Conservation (phyloP, 2,888 invertebrate species). For the Desoria tigrina region DNA sequence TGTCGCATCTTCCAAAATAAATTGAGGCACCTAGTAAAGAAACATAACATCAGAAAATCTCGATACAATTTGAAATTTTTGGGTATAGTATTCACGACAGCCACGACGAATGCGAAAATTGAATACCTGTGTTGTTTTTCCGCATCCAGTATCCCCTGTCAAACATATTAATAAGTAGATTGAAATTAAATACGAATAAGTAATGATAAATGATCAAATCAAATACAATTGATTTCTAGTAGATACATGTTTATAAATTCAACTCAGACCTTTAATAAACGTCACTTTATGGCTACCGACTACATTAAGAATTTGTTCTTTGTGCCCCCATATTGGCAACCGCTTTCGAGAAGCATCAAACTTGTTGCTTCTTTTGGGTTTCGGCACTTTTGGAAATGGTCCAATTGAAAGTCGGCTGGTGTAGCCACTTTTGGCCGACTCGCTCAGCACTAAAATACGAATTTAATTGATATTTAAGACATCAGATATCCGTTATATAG, state of each 20-base stretch:
- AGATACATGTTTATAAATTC: no score
- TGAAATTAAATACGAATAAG: no score
- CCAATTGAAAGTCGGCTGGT: constrained; percentile 23
- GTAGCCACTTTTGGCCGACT: constrained; percentile 3
- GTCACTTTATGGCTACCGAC: constrained; percentile 68
- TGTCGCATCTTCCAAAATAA: constrained; percentile 75
- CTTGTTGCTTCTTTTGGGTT: constrained; percentile 18
- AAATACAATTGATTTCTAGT: not conserved
- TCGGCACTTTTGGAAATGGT: constrained; percentile 39
- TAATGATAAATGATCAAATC: no score
- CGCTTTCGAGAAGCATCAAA: constrained; percentile 59
- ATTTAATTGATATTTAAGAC: no score
- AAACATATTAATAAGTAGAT: no score
- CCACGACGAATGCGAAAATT: no score
- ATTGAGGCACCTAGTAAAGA: constrained; percentile 88
- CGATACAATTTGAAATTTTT: no score
- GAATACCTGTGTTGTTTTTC: constrained; percentile 84
- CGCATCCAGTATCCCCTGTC: constrained; percentile 80
- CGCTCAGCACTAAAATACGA: no score
- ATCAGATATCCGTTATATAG: no score
- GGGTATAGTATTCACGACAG: no score
- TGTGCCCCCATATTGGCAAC: constrained; percentile 70
- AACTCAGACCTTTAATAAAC: constrained; percentile 65
- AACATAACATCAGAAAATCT: no score
- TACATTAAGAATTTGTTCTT: constrained; percentile 67